Evolutionary conservation across 2,113 vertebrate species (phyloP), one percentile per base, ranked within the genome.

Genomic region (Zonotrichia leucophrys): DNA sequence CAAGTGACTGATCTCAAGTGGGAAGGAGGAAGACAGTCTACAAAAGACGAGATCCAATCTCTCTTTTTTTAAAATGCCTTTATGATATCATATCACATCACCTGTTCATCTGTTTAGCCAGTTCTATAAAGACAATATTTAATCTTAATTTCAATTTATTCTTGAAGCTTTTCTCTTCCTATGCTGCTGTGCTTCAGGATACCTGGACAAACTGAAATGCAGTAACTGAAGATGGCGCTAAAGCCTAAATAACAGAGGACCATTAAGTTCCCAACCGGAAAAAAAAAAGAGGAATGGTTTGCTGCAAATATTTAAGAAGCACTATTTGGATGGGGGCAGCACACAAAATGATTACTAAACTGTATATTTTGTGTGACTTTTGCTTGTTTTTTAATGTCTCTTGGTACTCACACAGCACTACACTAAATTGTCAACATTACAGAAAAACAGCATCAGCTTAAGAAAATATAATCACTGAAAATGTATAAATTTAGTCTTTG

Each of bases 201-300:
- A 28, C 14, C 35, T 12, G 30, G 46, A 46, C 15, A 77, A 95
- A 59, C n/a, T 72, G 73, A 81, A 56, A 72, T 5, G 53, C 44
- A 94, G 77, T 9, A 87, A 81, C 95, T 89, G 92, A 92, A 95
- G 94, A 69, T 95, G 95, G 95, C 76, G 79, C 95, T 91, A 96
- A 92, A 96, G 8, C 77, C 93, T 69, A 83, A 91, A 15, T 30
- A 84, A 96, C 60, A 60, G 50, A 78, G 44, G 17, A 86, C 37
- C 28, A 69, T 28, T 31, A 24, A 41, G 15, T 17, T 69, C 21
- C 4, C 23, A 62, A 0, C 25, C 20, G 24, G 39, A 41, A 59
- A 87, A 44, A 44, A 24, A 24, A 31, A 31, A 55, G 15, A 49
- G 33, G 22, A 83, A 62, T 5, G 15, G 7, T 30, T 59, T 63